Percentiles rank a stretch among this genome's conserved stretches.
These are phyloP conservation scores for Apocrypta bakeri DNA, from an alignment of 1,140 invertebrate species.

Conservation along the genomic window DNA sequence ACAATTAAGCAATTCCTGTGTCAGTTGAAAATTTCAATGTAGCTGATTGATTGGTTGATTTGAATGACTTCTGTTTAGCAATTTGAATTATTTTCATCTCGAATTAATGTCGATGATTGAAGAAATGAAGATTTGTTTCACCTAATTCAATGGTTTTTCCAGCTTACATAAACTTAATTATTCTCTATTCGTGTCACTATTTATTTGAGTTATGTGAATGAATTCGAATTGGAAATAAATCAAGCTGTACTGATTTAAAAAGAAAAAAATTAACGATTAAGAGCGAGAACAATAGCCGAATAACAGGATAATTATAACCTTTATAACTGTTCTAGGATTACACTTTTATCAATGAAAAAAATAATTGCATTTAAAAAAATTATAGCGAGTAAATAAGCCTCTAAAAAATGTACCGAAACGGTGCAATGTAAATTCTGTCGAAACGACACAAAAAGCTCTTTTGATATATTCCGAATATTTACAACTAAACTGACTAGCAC, in stretches of 20 bases:
- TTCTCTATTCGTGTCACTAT: no score
- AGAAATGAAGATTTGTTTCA: background rate
- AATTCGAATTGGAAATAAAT: no score
- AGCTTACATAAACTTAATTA: background rate
- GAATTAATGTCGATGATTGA: background rate
- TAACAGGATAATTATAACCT: background rate
- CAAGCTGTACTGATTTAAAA: no score
- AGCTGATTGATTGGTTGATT: background rate
- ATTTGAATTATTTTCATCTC: background rate
- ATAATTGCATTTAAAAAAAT: background rate
- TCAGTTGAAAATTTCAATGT: background rate
- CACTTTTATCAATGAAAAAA: background rate
- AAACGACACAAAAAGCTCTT: background rate
- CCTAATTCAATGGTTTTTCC: background rate
- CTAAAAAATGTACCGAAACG: background rate
- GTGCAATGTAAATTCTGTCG: background rate
- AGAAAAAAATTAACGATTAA: background rate
- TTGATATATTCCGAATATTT: background rate
- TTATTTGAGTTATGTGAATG: no score
- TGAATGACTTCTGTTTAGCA: background rate
- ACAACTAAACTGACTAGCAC: background rate
- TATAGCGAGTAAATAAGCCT: background rate
- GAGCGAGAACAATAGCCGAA: background rate
- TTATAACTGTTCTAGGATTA: background rate
- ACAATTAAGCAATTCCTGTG: background rate